Evolutionary conservation across 92 coral and sea anemone species (phyloP).

Genomic region (Bergia sp.): DNA sequence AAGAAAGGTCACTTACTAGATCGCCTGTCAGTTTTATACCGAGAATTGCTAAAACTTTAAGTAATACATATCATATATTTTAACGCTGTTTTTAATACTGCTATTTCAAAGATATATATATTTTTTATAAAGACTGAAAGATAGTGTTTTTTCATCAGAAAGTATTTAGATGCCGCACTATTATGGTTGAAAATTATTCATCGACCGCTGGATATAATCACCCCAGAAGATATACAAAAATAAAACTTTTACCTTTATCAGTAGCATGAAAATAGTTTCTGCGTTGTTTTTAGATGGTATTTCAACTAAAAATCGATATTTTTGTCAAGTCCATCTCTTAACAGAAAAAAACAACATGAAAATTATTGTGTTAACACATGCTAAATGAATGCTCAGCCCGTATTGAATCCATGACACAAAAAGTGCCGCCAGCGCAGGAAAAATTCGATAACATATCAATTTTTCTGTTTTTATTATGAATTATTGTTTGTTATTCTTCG

Average conservation of each 20-base stretch:
- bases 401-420: not conserved
- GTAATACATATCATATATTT: not conserved
- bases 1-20: not conserved
- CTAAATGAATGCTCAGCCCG: not conserved
- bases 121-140: not conserved
- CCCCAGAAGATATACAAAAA: not conserved
- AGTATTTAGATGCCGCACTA: not conserved
- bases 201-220: not conserved
- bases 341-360: not conserved
- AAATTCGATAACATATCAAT: slow-evolving; percentile 3
- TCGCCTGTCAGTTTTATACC: not conserved
- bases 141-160: not conserved
- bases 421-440: slow-evolving; percentile 7
- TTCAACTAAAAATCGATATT: not conserved
- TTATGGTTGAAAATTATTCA: not conserved
- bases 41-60: not conserved
- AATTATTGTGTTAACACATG: too few species aligned
- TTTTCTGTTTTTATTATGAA: slow-evolving; percentile 15
- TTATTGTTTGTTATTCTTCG: not conserved
- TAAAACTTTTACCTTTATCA: too few species aligned
- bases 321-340: not conserved
- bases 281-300: not conserved
- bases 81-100: slow-evolving; percentile 1
- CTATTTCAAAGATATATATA: not conserved
- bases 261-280: not conserved